phyloP scores from a whole-genome alignment of 2,113 vertebrate genomes.

The rat (Rattus norvegicus) region DNA sequence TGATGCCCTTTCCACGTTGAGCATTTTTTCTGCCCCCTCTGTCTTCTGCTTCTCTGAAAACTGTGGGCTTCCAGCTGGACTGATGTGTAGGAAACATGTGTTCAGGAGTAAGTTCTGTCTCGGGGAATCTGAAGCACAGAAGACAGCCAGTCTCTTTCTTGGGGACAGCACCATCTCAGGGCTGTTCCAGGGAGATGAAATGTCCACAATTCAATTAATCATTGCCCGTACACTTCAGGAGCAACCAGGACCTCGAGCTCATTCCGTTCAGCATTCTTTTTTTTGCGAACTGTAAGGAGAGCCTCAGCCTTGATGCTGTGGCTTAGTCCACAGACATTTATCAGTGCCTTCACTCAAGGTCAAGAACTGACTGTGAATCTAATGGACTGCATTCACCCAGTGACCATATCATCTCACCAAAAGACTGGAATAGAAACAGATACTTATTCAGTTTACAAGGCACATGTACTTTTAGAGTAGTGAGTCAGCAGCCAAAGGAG shows the following conservation, averaged over 20 bases:
- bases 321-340: neutral
- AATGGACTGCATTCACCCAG: no score
- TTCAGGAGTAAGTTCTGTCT: neutral
- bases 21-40: neutral
- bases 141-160: neutral
- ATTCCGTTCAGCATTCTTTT: neutral
- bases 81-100: slow-evolving; percentile 58
- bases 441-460: neutral
- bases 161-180: neutral
- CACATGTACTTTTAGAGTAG: neutral
- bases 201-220: neutral
- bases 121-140: fast-evolving
- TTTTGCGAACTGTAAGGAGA: neutral
- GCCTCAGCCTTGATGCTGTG: neutral
- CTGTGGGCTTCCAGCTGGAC: slow-evolving; percentile 53
- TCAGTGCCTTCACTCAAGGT: no score
- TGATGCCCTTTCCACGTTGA: neutral
- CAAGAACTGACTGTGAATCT: neutral
- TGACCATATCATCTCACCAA: neutral
- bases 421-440: neutral
- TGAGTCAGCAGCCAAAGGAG: neutral
- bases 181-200: neutral
- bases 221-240: neutral
- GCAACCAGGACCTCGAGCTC: neutral
- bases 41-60: neutral